Conservation (phyloP, 2,113 vertebrate species). For the Chloropsis cyanopogon region DNA sequence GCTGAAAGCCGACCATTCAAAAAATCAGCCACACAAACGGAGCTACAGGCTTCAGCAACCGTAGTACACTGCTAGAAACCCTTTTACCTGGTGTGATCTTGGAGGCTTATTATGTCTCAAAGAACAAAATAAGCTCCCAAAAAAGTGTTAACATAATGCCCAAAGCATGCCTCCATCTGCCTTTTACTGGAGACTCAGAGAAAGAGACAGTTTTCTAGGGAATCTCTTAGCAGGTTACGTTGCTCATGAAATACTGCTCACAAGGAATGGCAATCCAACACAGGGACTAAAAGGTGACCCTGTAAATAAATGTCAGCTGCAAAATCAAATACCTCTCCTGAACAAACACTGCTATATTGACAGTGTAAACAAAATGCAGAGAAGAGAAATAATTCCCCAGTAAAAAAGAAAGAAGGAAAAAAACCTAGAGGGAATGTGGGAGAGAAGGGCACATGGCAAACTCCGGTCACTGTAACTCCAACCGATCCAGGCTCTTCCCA, state of each 20-base stretch:
- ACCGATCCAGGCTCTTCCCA: background rate
- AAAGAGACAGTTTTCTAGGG: background rate
- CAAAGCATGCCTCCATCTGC: background rate
- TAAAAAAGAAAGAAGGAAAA: background rate
- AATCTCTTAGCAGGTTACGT: background rate
- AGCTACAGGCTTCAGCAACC: background rate
- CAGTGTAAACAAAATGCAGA: background rate
- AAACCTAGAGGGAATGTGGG: background rate
- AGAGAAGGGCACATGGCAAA: background rate
- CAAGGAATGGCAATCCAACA: background rate
- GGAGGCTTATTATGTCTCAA: background rate
- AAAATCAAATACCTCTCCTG: conserved; percentile 8
- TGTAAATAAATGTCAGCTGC: conserved; percentile 15
- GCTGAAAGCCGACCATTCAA: background rate
- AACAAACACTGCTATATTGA: conserved; percentile 10
- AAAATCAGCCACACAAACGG: background rate
- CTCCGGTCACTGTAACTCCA: background rate
- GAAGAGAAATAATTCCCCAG: background rate
- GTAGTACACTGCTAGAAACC: background rate
- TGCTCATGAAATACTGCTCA: accelerated
- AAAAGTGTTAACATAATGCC: background rate
- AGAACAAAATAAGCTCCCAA: background rate
- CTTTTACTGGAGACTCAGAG: background rate
- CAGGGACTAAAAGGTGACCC: background rate
- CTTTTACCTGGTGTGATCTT: background rate